These are phyloP conservation scores for Amblyjoppa fuscipennis DNA, from an alignment of 2,888 invertebrate genomes.

Conservation along the genomic window DNA sequence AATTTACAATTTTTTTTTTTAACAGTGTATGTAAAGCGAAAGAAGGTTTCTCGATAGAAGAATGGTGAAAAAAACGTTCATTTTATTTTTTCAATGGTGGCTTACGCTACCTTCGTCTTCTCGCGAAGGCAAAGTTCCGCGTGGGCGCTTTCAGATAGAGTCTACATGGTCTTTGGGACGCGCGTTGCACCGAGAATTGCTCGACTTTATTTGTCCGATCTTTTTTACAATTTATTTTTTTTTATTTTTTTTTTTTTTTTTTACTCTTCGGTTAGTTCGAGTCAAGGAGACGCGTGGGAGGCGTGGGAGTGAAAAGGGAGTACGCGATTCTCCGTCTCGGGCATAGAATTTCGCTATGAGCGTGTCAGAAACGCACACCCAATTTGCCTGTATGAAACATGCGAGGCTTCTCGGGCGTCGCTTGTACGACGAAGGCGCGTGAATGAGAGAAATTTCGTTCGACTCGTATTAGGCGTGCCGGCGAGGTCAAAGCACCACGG, in stretches of 20 bases:
- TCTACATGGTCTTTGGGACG: slow-evolving; percentile 77
- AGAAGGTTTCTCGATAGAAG: neutral
- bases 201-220: slow-evolving; percentile 78
- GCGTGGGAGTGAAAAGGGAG: slow-evolving; percentile 77
- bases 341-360: slow-evolving; percentile 50
- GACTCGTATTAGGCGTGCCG: slow-evolving; percentile 64
- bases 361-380: slow-evolving; percentile 52
- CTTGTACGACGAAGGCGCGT: slow-evolving; percentile 29
- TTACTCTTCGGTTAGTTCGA: slow-evolving; percentile 59
- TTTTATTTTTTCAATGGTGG: neutral
- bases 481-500: slow-evolving; percentile 49
- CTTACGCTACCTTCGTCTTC: slow-evolving; percentile 47
- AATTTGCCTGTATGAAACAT: slow-evolving; percentile 44
- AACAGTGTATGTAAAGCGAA: neutral
- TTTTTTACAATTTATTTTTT: slow-evolving; percentile 31
- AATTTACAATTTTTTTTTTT: no score
- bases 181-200: slow-evolving; percentile 72
- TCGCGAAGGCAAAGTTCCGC: slow-evolving; percentile 58
- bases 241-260: slow-evolving; percentile 68
- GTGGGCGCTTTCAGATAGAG: slow-evolving; percentile 81
- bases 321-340: slow-evolving; percentile 40
- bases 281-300: slow-evolving; percentile 66
- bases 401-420: slow-evolving; percentile 59
- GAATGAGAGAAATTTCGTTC: slow-evolving; percentile 57
- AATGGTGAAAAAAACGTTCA: neutral